Evolutionary conservation across 2,888 invertebrate species (phyloP), one percentile per base, ranked within the genome.

Genomic region (Rhogogaster chlorosoma): DNA sequence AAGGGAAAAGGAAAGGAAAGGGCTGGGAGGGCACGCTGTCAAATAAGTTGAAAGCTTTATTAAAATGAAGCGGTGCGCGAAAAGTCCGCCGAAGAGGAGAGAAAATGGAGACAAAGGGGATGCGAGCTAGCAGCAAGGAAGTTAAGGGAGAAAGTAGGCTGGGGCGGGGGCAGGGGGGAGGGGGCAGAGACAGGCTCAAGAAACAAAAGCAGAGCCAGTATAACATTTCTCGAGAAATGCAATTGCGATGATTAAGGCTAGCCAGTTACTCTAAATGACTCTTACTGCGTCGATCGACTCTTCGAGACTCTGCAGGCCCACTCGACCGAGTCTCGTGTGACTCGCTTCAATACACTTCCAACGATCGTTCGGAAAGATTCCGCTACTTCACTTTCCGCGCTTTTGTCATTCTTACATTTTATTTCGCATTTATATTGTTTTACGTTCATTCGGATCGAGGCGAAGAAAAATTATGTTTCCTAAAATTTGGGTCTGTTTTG

Each of bases 21-120:
- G 57, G 53, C 57, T 78, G 87, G 87, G 36, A 42, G 77, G 80
- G 49, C 64, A 53, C 67, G 64, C 70, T 84, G 75, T 75, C 84
- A 84, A 82, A 80, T 80, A 85, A 71, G 75, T 83, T 84, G 29
- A 84, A 82, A 71, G 61, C 36, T 10, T 84, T 92, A 93, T 91
- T 93, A 83, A 83, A 83, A 83, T 83, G 83, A 83, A 83, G 29
- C 83, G 67, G 83, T 83, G 67, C 83, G 83, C 83, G 83, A 83
- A 83, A 83, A 67, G 82, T 83, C 82, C 45, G 26, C 42, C n/a
- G 18, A 45, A 67, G 36, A 49, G 67, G 10, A 67, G 83, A 67
- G 83, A 83, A 64, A 82, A 67, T 64, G 67, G 26, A 82, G 64
- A 67, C 82, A 53, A 82, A 67, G 29, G 82, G 42, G 82, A 78